Evolutionary conservation across 1,140 invertebrate species (phyloP).

Genomic region (Drosophila varians): DNA sequence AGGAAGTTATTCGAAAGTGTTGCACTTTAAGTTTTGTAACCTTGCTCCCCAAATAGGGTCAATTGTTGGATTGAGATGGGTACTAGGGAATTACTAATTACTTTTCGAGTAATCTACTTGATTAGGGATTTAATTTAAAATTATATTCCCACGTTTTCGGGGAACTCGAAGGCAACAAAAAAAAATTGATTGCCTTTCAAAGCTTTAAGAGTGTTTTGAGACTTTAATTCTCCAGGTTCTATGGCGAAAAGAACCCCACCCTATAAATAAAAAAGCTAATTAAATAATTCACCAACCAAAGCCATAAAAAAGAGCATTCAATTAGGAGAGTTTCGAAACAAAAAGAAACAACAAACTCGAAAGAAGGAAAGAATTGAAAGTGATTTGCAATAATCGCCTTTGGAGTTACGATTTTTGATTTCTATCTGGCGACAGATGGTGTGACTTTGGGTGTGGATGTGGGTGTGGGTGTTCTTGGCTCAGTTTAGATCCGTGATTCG

Average conservation of each 20-base stretch:
- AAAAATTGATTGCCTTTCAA: too few relatives aligned
- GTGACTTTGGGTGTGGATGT: slow-evolving; percentile 19
- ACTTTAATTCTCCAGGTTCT: neutral
- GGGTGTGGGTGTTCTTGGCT: neutral
- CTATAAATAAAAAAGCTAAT: slow-evolving; percentile 13
- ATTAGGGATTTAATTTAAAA: too few relatives aligned
- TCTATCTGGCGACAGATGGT: slow-evolving; percentile 10
- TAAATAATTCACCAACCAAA: slow-evolving; percentile 26
- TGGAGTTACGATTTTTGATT: slow-evolving; percentile 6
- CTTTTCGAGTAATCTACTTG: neutral
- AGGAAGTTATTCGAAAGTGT: slow-evolving; percentile 6
- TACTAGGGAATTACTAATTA: neutral
- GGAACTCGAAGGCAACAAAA: neutral
- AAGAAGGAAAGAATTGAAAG: slow-evolving; percentile 29
- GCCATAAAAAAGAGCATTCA: slow-evolving; percentile 17
- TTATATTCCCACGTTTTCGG: neutral
- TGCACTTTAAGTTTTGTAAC: neutral
- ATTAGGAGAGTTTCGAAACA: slow-evolving; percentile 17
- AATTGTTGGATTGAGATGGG: neutral
- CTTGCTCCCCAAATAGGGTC: neutral
- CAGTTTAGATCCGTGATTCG: neutral
- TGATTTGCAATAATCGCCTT: slow-evolving; percentile 9
- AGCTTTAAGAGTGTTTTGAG: neutral
- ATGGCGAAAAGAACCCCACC: neutral
- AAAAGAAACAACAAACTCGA: neutral